These are phyloP conservation scores for Cephalopholis sonnerati DNA, from an alignment of 2,113 vertebrate genomes.

Conservation along the genomic window DNA sequence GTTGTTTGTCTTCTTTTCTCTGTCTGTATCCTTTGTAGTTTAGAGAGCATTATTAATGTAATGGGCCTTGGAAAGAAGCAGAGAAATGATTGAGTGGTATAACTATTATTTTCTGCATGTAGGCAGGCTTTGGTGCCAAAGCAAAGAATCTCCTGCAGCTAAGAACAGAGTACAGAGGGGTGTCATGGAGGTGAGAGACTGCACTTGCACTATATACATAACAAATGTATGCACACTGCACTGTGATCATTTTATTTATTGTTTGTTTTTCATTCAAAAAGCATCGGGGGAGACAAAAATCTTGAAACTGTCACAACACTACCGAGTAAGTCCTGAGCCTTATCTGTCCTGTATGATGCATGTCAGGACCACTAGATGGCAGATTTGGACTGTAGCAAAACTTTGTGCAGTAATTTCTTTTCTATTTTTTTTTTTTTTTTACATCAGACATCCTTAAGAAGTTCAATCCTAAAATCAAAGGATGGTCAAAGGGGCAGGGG, in stretches of 20 bases:
- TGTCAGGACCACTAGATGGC: slow-evolving; percentile 49
- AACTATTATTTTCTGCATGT: slow-evolving; percentile 7
- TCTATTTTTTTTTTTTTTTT: not conserved
- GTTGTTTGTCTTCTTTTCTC: not conserved
- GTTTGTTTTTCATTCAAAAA: slow-evolving; percentile 71
- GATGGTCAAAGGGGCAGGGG: slow-evolving; percentile 86
- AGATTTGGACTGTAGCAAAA: slow-evolving; percentile 29
- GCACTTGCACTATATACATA: not conserved
- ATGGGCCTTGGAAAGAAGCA: not conserved
- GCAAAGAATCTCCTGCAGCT: slow-evolving; percentile 73
- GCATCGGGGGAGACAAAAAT: slow-evolving; percentile 90
- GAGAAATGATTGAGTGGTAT: not conserved
- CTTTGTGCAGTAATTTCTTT: not conserved
- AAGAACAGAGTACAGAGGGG: slow-evolving; percentile 85
- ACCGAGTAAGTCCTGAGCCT: slow-evolving; percentile 88
- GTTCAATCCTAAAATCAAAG: slow-evolving; percentile 90
- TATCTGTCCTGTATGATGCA: slow-evolving; percentile 2
- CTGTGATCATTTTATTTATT: slow-evolving; percentile 3
- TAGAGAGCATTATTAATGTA: not conserved
- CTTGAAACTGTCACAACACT: slow-evolving; percentile 91
- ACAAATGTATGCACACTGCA: not conserved
- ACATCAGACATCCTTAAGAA: slow-evolving; percentile 92
- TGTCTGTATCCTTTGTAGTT: not conserved
- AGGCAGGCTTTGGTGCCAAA: slow-evolving; percentile 89
- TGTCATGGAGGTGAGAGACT: slow-evolving; percentile 92